A percentile compares a stretch with the other conserved stretches of the same genome.
phyloP scores from a whole-genome alignment of 2,113 vertebrate genomes.

The Ondatra zibethicus region DNA sequence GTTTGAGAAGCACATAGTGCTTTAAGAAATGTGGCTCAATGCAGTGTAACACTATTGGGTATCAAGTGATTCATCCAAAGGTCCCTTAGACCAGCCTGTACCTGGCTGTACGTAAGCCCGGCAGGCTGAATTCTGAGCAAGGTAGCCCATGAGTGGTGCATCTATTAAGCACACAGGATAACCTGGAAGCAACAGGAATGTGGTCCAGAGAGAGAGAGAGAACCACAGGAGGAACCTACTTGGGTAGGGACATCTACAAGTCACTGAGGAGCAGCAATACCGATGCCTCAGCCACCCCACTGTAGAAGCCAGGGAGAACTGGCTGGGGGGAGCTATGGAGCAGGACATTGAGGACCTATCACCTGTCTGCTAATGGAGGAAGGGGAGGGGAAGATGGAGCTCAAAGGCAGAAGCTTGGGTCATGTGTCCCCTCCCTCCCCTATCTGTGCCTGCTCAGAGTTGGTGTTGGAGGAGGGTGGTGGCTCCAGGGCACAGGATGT shows the following conservation, averaged over 20 bases:
- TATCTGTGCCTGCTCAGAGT: background rate
- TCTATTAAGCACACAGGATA: background rate
- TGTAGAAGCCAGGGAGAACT: background rate
- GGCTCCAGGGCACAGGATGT: background rate
- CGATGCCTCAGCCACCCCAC: background rate
- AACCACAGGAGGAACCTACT: rapidly evolving
- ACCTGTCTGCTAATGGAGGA: background rate
- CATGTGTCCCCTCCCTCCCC: background rate
- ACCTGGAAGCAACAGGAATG: background rate
- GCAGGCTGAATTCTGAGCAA: background rate
- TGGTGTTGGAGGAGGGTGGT: background rate
- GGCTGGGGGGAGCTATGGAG: background rate
- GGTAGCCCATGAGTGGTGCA: background rate
- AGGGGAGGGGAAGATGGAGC: too few relatives aligned
- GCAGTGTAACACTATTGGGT: background rate
- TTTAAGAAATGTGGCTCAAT: background rate
- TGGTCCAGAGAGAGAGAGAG: background rate
- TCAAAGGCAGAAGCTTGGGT: rapidly evolving
- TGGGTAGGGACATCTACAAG: background rate
- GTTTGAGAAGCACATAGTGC: background rate
- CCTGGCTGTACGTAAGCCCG: background rate
- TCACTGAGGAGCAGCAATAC: background rate
- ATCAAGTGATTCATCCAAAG: background rate
- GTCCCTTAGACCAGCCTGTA: background rate
- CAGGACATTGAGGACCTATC: background rate